Evolutionary conservation across 2,113 vertebrate species (phyloP).

Genomic region (Puffinus mauretanicus): DNA sequence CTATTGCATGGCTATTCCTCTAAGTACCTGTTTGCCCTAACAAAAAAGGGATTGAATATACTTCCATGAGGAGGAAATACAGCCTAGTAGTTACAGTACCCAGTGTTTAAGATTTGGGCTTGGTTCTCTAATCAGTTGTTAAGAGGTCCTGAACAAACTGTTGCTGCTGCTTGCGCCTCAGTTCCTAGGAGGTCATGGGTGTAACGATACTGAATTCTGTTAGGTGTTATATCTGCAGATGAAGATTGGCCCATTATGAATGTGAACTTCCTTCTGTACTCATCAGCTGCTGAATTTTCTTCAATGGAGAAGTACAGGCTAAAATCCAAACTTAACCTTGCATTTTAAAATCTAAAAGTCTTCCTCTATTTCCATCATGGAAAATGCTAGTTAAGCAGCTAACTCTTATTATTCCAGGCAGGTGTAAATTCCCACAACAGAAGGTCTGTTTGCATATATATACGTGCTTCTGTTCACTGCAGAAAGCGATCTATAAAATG

Average conservation of each 20-base stretch:
- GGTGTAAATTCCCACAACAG: not conserved
- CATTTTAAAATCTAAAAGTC: not conserved
- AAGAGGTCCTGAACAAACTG: not conserved
- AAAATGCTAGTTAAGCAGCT: not conserved
- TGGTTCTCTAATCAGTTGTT: not conserved
- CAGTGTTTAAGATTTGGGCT: not conserved
- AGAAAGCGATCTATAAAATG: not conserved
- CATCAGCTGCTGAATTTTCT: not conserved
- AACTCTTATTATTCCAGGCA: not conserved
- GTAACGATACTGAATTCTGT: not conserved
- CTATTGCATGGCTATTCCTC: not conserved
- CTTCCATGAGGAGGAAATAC: not conserved
- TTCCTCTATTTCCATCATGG: rapidly evolving
- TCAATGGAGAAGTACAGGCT: not conserved
- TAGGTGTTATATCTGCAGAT: not conserved
- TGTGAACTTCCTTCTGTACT: not conserved
- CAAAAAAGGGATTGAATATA: not conserved
- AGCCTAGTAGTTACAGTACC: not conserved
- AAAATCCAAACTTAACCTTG: not conserved
- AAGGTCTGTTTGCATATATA: not conserved
- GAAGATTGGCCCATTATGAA: not conserved
- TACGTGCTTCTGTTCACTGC: not conserved
- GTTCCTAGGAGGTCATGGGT: not conserved
- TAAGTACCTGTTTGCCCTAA: not conserved
- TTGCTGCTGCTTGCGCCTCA: not conserved